Percentiles rank a stretch among this genome's conserved stretches.
phyloP scores from a whole-genome alignment of 2,113 vertebrate genomes.

The Seriola quinqueradiata region DNA sequence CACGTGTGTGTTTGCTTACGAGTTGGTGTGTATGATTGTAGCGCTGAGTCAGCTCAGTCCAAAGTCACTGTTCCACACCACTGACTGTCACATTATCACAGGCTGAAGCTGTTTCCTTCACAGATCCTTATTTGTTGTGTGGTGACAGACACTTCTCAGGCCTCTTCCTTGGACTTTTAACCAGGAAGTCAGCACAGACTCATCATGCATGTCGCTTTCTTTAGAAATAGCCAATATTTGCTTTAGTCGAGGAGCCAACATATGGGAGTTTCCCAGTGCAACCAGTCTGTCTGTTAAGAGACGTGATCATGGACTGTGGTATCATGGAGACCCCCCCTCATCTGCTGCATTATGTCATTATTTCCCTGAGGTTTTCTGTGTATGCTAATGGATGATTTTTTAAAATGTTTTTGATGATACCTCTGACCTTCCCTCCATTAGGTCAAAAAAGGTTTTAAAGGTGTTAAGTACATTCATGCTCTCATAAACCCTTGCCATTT shows the following conservation, averaged over 20 bases:
- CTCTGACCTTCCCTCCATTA: no score
- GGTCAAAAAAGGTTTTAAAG: no score
- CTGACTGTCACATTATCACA: constrained; percentile 3
- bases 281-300: background rate
- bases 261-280: background rate
- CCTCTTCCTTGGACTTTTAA: background rate
- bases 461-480: no score
- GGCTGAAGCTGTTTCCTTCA: constrained; percentile 24
- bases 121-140: background rate
- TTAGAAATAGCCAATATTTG: background rate
- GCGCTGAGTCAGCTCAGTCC: background rate
- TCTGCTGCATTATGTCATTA: no score
- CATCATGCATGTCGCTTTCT: background rate
- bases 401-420: no score
- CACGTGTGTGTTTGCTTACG: background rate
- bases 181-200: constrained; percentile 11
- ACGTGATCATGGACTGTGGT: background rate
- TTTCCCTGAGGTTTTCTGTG: no score
- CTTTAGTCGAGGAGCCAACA: background rate
- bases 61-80: constrained; percentile 40
- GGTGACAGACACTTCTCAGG: constrained; percentile 5
- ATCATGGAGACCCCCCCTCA: no score
- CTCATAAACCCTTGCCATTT: no score
- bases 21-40: background rate
- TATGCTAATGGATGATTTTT: no score